phyloP scores from a whole-genome alignment of 2,797 vertebrate genomes.

The Passerculus sandwichensis region DNA sequence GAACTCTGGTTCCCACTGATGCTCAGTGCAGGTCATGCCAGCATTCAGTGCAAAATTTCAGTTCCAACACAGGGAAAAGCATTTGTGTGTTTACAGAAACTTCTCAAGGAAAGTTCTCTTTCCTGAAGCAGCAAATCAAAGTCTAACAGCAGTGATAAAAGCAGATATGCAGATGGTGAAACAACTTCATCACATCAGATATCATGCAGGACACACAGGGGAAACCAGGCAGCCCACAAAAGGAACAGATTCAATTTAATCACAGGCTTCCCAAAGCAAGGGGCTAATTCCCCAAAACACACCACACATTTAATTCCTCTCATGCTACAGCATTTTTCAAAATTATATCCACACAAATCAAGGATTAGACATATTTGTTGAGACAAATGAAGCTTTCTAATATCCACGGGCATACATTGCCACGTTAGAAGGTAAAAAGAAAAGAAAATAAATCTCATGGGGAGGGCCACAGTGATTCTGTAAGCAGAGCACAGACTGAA shows the following conservation, averaged over 20 bases:
- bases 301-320: not conserved
- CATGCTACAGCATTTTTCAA: not conserved
- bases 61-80: not conserved
- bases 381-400: not conserved
- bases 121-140: conserved; percentile 20
- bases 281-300: not conserved
- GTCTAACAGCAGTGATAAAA: not conserved
- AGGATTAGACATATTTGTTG: not conserved
- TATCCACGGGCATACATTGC: not conserved
- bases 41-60: not conserved
- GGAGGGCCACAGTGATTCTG: not conserved
- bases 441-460: not conserved
- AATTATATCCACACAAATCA: not conserved
- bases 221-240: not conserved
- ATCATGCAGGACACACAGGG: not conserved
- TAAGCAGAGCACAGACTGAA: not conserved
- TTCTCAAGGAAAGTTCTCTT: not conserved
- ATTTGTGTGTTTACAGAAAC: not conserved
- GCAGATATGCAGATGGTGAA: not conserved
- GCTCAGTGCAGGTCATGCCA: not conserved
- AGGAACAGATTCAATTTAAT: not conserved
- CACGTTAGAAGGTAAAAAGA: not conserved
- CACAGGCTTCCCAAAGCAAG: not conserved
- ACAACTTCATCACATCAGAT: not conserved
- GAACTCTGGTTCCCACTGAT: not conserved